phyloP scores from a whole-genome alignment of 2,888 invertebrate genomes.

The Chrysolina oricalcia region DNA sequence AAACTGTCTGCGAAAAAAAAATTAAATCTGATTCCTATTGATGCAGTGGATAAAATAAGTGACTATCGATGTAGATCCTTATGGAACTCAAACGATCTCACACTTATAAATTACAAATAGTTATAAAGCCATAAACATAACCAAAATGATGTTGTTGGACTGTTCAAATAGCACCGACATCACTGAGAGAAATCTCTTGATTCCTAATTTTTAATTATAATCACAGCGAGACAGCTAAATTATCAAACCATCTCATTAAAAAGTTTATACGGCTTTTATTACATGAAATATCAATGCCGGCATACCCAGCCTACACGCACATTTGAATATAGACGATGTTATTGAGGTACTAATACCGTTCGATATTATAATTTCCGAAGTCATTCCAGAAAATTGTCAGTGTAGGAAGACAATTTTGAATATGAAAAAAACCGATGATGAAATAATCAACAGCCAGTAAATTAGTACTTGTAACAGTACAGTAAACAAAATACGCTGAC shows the following conservation, averaged over 20 bases:
- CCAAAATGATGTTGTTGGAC: constrained; percentile 21
- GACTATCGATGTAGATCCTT: neutral
- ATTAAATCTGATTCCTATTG: no score
- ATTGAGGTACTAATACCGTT: constrained; percentile 14
- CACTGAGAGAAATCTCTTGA: neutral
- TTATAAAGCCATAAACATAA: constrained; percentile 21
- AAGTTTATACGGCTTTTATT: constrained; percentile 26
- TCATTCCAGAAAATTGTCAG: neutral
- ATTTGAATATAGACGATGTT: constrained; percentile 31
- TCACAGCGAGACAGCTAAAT: constrained; percentile 26
- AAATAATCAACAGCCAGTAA: neutral
- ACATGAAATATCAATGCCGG: constrained; percentile 30
- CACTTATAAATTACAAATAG: constrained; percentile 18
- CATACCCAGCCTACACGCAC: constrained; percentile 35
- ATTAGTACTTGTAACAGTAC: neutral
- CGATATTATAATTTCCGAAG: neutral
- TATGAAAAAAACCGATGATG: neutral
- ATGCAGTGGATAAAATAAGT: no score
- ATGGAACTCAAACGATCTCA: neutral
- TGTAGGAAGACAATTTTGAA: neutral
- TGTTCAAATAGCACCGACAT: constrained; percentile 13
- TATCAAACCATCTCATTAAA: constrained; percentile 29
- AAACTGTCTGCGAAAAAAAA: no score
- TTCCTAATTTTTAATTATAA: constrained; percentile 33
- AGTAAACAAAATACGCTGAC: neutral